phyloP scores from a whole-genome alignment of 1,140 invertebrate genomes.

The Pseudoatta argentina region DNA sequence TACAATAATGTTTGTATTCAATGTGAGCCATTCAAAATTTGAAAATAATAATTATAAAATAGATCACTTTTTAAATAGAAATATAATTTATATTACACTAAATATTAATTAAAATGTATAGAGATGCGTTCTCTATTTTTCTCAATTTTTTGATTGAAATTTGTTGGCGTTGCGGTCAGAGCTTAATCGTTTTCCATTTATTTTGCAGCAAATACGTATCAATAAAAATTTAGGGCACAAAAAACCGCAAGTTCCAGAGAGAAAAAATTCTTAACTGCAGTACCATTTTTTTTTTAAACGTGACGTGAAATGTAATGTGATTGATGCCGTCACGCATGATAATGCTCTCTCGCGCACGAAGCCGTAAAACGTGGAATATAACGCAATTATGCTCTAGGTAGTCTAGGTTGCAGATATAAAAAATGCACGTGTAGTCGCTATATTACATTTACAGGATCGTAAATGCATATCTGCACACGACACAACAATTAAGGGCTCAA shows the following conservation, averaged over 20 bases:
- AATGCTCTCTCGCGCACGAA: background rate
- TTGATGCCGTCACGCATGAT: background rate
- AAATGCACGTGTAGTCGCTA: conserved; percentile 31
- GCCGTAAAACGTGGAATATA: background rate
- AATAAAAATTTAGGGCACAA: background rate
- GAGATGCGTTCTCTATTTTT: background rate
- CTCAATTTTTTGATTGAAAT: background rate
- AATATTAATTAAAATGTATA: conserved; percentile 19
- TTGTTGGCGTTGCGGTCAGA: background rate
- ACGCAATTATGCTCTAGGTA: conserved; percentile 35
- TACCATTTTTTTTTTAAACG: conserved; percentile 5
- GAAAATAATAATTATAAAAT: conserved; percentile 3
- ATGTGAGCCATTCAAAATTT: background rate
- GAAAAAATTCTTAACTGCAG: background rate
- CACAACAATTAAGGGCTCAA: conserved; percentile 13
- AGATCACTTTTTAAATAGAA: background rate
- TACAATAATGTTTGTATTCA: background rate
- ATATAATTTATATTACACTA: background rate
- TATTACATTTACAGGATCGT: background rate
- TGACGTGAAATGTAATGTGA: background rate
- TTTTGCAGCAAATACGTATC: background rate
- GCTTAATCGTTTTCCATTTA: background rate
- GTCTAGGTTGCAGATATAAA: conserved; percentile 29
- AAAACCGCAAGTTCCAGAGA: background rate
- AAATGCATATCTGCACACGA: conserved; percentile 7